Conservation (phyloP, 2,888 invertebrate species). For the Macrosoma leucophasiata region DNA sequence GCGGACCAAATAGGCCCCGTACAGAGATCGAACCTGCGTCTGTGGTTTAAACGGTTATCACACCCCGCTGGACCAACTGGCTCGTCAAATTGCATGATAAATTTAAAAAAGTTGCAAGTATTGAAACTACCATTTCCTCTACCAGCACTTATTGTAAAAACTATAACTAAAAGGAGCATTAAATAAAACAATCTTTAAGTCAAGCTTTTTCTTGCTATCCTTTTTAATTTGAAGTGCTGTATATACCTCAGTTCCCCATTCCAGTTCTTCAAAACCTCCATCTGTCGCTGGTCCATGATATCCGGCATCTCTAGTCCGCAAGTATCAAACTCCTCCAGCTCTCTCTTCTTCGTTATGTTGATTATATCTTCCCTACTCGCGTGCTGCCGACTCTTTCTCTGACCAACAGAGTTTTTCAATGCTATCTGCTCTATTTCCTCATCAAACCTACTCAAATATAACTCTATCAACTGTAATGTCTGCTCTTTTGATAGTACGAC, state of each 20-base stretch:
- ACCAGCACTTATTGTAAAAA: too few relatives aligned
- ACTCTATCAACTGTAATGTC: conserved; percentile 74
- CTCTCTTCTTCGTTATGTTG: conserved; percentile 83
- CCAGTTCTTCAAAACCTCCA: conserved; percentile 78
- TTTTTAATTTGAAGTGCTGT: conserved; percentile 79
- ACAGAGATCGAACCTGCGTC: too few relatives aligned
- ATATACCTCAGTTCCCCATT: conserved; percentile 80
- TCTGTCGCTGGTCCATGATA: conserved; percentile 76
- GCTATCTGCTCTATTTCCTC: conserved; percentile 87
- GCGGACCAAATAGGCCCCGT: too few relatives aligned
- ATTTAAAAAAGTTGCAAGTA: too few relatives aligned
- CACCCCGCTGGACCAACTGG: too few relatives aligned
- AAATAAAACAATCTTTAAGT: conserved; percentile 31
- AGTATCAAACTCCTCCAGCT: conserved; percentile 82
- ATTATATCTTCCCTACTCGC: conserved; percentile 87
- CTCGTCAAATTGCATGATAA: too few relatives aligned
- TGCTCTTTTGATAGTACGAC: conserved; percentile 76
- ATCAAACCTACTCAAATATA: conserved; percentile 77
- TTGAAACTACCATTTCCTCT: too few relatives aligned
- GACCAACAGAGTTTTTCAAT: conserved; percentile 85
- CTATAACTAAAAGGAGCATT: too few relatives aligned
- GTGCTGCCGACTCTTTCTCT: conserved; percentile 85
- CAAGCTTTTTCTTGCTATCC: conserved; percentile 69
- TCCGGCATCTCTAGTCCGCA: conserved; percentile 89
- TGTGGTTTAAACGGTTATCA: too few relatives aligned